Conservation (phyloP, 2,113 vertebrate species). For the Herpailurus yagouaroundi region DNA sequence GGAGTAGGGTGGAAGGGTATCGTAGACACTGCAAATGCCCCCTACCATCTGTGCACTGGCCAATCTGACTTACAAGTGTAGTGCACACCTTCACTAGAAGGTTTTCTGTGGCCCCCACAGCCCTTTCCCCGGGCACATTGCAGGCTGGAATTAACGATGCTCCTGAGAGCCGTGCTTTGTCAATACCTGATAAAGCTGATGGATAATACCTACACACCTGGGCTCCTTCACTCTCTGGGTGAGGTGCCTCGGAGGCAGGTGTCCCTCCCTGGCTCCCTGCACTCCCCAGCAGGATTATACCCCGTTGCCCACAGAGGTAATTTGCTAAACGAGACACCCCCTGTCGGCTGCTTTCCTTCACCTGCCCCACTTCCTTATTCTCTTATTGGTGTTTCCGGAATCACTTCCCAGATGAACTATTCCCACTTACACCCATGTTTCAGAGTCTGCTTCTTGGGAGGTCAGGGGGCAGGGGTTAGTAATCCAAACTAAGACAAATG, state of each 20-base stretch:
- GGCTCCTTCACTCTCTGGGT: not conserved
- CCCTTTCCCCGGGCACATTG: not conserved
- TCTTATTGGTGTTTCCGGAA: not conserved
- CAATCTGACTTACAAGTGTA: not conserved
- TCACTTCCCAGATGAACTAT: slow-evolving; percentile 2
- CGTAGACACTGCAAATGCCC: not conserved
- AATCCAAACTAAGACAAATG: not conserved
- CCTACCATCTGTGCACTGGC: fast-evolving
- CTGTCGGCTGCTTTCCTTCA: not conserved
- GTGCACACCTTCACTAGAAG: not conserved
- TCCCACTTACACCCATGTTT: not conserved
- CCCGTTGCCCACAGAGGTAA: not conserved
- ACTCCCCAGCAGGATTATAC: not conserved
- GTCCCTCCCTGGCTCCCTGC: not conserved
- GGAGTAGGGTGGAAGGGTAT: not conserved
- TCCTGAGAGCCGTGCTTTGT: not conserved
- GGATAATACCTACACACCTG: not conserved
- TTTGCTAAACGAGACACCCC: not conserved
- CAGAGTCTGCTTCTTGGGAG: not conserved
- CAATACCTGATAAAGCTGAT: not conserved
- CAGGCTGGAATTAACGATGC: not conserved
- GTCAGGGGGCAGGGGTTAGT: not conserved
- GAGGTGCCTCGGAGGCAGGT: not conserved
- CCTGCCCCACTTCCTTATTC: not conserved
- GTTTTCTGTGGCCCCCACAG: not conserved